phyloP scores from a whole-genome alignment of 2,113 vertebrate genomes.

The Strigops habroptila region DNA sequence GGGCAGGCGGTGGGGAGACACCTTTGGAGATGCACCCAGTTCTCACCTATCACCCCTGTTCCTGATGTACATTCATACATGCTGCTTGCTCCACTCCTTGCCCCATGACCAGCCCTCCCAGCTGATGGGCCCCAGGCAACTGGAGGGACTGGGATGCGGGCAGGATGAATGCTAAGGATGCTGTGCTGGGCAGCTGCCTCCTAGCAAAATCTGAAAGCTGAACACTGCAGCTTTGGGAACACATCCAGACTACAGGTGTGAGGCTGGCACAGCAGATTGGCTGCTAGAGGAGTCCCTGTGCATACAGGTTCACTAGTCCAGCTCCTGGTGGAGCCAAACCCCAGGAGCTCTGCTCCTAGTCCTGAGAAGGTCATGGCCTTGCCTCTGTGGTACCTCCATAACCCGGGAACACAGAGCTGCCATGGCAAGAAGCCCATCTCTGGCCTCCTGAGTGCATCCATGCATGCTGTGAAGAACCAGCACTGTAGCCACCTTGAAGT shows the following conservation, averaged over 20 bases:
- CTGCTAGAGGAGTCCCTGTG: conserved; percentile 22
- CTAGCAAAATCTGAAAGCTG: not conserved
- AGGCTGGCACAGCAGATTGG: not conserved
- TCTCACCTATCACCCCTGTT: not conserved
- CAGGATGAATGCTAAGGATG: not conserved
- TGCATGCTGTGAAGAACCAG: not conserved
- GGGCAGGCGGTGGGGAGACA: not conserved
- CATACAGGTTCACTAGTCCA: not conserved
- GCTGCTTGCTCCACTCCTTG: not conserved
- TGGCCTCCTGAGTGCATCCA: not conserved
- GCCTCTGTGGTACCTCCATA: not conserved
- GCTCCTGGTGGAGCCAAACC: conserved; percentile 20
- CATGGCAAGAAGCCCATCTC: not conserved
- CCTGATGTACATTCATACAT: not conserved
- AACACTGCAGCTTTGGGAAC: not conserved
- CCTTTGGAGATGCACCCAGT: not conserved
- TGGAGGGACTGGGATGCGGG: not conserved
- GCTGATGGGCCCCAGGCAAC: not conserved
- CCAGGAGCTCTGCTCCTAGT: conserved; percentile 19
- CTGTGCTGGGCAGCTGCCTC: not conserved
- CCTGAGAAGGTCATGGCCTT: conserved; percentile 46
- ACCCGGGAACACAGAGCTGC: not conserved
- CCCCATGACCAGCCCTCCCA: not conserved
- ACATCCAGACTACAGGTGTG: not conserved
- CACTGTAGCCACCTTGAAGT: not conserved